Conservation (phyloP, 2,888 invertebrate genomes). For the Cabera pusaria region DNA sequence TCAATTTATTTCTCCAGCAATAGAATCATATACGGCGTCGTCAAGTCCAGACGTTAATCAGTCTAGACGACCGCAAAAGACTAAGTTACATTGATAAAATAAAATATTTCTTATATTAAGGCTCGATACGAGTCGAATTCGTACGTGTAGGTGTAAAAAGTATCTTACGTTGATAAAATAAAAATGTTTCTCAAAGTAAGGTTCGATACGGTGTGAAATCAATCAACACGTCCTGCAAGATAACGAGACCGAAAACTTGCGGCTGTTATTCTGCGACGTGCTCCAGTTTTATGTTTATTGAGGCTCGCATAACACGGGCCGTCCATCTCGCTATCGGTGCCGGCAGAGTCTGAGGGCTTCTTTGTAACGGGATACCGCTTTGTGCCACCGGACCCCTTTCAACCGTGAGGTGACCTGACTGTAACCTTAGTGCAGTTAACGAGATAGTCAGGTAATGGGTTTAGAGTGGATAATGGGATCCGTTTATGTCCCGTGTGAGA, state of each 20-base stretch:
- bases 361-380: slow-evolving; percentile 26
- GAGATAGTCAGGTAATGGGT: slow-evolving; percentile 23
- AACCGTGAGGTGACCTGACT: slow-evolving; percentile 18
- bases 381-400: slow-evolving; percentile 21
- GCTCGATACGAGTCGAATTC: too few relatives aligned
- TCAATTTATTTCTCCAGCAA: background rate
- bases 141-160: too few relatives aligned
- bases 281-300: slow-evolving; percentile 36
- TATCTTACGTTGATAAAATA: slow-evolving; percentile 1
- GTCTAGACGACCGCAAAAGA: slow-evolving; percentile 12
- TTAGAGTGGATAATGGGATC: slow-evolving; percentile 17
- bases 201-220: slow-evolving; percentile 23
- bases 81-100: slow-evolving; percentile 1
- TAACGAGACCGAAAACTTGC: slow-evolving; percentile 38
- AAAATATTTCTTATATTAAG: slow-evolving; percentile 1
- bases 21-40: too few relatives aligned
- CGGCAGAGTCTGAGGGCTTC: slow-evolving; percentile 25
- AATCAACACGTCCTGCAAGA: slow-evolving; percentile 37
- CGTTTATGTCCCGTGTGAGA: slow-evolving; percentile 13
- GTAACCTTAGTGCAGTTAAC: slow-evolving; percentile 23
- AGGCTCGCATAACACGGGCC: slow-evolving; percentile 27
- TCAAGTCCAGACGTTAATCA: slow-evolving; percentile 12
- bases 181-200: slow-evolving; percentile 12
- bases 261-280: slow-evolving; percentile 36
- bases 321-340: slow-evolving; percentile 28